Base-by-base conservation (phyloP, 1,140 invertebrate species). In the Trachymyrmex cornetzi region DNA sequence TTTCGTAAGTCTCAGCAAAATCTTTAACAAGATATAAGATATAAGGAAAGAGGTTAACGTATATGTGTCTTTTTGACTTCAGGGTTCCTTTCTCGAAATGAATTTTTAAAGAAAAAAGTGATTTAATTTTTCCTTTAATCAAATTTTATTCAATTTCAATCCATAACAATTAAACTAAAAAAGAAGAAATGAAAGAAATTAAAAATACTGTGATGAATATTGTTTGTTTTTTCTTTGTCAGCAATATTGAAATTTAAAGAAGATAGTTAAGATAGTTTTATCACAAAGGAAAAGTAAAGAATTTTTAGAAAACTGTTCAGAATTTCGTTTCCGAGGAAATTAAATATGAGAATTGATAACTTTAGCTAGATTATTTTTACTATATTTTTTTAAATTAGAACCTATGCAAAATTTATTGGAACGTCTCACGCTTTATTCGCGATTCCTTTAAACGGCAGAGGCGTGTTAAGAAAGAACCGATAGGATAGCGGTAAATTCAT, bases 401-500 rank as follows among this genome's bases (percentile, higher is more conserved):
- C 11, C 7, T 66, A 30, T 27, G 11, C 11, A 38, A 57, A 57
- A 22, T 61, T 19, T 16, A 59, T 55, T 3, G 57, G 30, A 48
- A 34, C 27, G 7, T 34, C 22, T 27, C 44, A 19, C 66, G 30
- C 22, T 0, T 24, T 48, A 44, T 48, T 59, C 19, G 34, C 27
- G 48, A 59, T n/a, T 71, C 22, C 9, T 48, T 22, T 14, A 24
- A 64, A 11, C 0, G 57, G 11, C 14, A 24, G 22, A 44, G 34
- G 57, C 38, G 44, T 30, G 55, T 53, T n/a, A 48, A 55, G 24
- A 48, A 85, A 53, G 27, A 38, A 77, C n/a, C 50, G 44, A 59
- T 38, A 64, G 44, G 34, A 71, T 55, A 81, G 77, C 67, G 74
- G 85, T 84, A 89, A 90, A 92, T 91, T 90, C 82, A 77, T 90